Percentiles rank a stretch among this genome's conserved stretches.
These are phyloP conservation scores for Diabrotica undecimpunctata DNA, from an alignment of 1,140 invertebrate genomes.

Conservation along the genomic window DNA sequence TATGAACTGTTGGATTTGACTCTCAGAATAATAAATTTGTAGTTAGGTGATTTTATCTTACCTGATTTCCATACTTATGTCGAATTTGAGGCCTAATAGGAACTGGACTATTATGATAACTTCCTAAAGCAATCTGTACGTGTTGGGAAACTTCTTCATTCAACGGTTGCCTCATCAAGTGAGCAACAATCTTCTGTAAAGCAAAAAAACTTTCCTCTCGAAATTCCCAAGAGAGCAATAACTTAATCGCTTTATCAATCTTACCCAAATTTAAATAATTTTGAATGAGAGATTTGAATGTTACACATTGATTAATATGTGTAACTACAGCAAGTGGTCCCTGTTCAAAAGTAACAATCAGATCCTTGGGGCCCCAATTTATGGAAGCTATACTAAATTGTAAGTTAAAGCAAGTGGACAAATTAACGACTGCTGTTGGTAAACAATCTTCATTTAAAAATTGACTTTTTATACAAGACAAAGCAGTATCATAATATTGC, in stretches of 20 bases:
- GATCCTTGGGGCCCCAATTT: constrained; percentile 50
- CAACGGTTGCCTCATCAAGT: constrained; percentile 63
- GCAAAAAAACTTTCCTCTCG: constrained; percentile 63
- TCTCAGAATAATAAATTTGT: too few species aligned
- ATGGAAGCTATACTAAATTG: constrained; percentile 57
- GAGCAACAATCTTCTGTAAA: constrained; percentile 68
- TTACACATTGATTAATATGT: constrained; percentile 37
- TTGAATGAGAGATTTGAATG: constrained; percentile 52
- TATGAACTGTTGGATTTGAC: too few species aligned
- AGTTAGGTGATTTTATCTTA: constrained; percentile 11
- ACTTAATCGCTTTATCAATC: constrained; percentile 65
- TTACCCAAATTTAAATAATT: constrained; percentile 62
- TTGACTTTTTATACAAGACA: constrained; percentile 65
- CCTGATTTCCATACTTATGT: constrained; percentile 46
- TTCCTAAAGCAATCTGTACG: constrained; percentile 68
- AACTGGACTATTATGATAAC: constrained; percentile 63
- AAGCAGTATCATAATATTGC: constrained; percentile 73
- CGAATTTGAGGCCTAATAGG: constrained; percentile 65
- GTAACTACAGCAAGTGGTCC: constrained; percentile 50
- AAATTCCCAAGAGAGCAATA: constrained; percentile 69
- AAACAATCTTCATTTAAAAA: constrained; percentile 64
- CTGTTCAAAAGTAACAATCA: constrained; percentile 57
- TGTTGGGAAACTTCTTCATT: constrained; percentile 61
- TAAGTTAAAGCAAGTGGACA: constrained; percentile 67
- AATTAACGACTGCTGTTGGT: constrained; percentile 60